phyloP scores from a whole-genome alignment of 2,888 invertebrate genomes.

The Mongoloraphidia duomilia region DNA sequence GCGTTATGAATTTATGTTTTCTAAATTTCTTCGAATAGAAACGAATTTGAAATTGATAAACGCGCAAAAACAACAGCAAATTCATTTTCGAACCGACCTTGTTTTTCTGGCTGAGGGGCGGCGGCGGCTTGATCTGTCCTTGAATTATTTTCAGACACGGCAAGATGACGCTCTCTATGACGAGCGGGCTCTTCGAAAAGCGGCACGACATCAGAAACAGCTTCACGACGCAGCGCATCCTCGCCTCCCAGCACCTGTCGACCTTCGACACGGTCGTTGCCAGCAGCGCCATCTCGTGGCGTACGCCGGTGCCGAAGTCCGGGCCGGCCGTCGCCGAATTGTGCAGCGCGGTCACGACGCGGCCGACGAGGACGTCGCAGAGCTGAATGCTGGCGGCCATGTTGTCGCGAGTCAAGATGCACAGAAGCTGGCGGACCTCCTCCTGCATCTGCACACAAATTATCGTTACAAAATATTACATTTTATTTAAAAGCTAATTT shows the following conservation, averaged over 20 bases:
- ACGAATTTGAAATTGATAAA: too few species aligned
- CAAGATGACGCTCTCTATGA: slow-evolving; percentile 80
- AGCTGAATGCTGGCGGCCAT: slow-evolving; percentile 67
- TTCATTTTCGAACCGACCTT: slow-evolving; percentile 24
- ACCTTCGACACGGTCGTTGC: slow-evolving; percentile 82
- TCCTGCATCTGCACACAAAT: slow-evolving; percentile 49
- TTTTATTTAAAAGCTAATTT: too few species aligned
- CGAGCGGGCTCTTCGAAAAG: slow-evolving; percentile 66
- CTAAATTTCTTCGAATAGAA: too few species aligned
- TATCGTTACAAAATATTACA: too few species aligned
- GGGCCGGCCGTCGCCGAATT: slow-evolving; percentile 57
- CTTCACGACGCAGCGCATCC: slow-evolving; percentile 75
- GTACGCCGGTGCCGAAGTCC: slow-evolving; percentile 59
- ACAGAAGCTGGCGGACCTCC: slow-evolving; percentile 78
- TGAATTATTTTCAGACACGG: slow-evolving; percentile 89
- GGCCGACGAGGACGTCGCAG: slow-evolving; percentile 65
- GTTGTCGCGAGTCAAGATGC: slow-evolving; percentile 80
- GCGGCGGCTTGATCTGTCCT: slow-evolving; percentile 56
- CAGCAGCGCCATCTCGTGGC: slow-evolving; percentile 79
- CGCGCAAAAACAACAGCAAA: neutral
- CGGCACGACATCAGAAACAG: slow-evolving; percentile 69
- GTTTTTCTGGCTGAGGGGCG: slow-evolving; percentile 37
- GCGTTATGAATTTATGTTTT: too few species aligned
- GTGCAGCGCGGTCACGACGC: slow-evolving; percentile 67
- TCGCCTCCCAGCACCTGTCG: slow-evolving; percentile 90